phyloP scores from a whole-genome alignment of 2,113 vertebrate species.

The Pica pica region DNA sequence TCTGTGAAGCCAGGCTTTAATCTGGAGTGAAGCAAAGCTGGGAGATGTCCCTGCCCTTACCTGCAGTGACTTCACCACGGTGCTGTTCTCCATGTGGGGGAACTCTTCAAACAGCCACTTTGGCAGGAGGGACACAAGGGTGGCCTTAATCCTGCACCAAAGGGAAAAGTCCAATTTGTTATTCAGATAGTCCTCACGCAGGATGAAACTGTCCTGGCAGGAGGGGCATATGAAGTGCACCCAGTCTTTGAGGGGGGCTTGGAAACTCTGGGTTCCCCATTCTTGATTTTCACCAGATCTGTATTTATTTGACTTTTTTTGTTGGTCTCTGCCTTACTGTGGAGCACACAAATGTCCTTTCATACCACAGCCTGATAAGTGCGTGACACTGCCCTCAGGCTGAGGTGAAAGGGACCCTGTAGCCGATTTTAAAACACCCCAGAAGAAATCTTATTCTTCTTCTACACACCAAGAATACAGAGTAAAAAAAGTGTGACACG shows the following conservation, averaged over 20 bases:
- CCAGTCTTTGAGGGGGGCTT: too few relatives aligned
- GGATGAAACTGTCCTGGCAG: background rate
- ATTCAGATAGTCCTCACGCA: fast-evolving
- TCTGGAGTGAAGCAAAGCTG: background rate
- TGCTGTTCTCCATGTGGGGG: conserved; percentile 71
- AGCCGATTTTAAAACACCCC: background rate
- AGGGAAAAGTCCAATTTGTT: background rate
- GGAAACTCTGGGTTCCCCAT: background rate
- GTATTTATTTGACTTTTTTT: background rate
- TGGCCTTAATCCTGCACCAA: conserved; percentile 48
- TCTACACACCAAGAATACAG: fast-evolving
- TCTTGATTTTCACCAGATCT: background rate
- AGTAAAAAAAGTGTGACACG: fast-evolving
- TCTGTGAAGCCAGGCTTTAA: background rate
- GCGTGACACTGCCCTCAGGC: background rate
- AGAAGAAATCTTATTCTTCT: background rate
- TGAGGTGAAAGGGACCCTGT: background rate
- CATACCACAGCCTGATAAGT: background rate
- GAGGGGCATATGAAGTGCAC: fast-evolving
- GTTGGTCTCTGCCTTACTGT: background rate
- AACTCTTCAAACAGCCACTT: conserved; percentile 69
- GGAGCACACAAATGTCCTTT: background rate
- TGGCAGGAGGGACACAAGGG: conserved; percentile 35
- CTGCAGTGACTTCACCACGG: conserved; percentile 63
- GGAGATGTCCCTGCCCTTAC: conserved; percentile 7